Evolutionary conservation across 1,140 invertebrate genomes (phyloP), one percentile per base, ranked within the genome.

Genomic region (Lepidotrigona ventralis): DNA sequence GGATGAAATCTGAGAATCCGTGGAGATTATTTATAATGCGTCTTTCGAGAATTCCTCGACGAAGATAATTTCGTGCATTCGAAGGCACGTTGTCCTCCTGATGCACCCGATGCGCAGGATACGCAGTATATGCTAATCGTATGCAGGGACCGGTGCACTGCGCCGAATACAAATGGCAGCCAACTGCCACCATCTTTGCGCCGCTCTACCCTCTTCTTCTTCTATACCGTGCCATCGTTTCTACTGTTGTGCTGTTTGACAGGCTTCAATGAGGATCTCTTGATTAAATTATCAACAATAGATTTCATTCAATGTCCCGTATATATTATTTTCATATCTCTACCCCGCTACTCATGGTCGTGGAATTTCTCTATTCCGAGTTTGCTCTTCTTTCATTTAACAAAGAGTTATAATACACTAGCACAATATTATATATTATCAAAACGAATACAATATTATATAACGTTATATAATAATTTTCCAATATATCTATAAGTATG

Each of bases 101-200:
- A 86, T 86, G 73, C 69, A 86, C 79, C 29, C 86, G 60, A 85
- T 85, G 81, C 75, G 81, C 79, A 88, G 84, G 78, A 88, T 88
- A 89, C 68, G 79, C 79, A 69, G 51, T 83, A 88, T 83, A 88
- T 88, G 86, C 85, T 86, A 88, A 89, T 88, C 53, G 72, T 68
- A 86, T 89, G 84, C 86, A 64, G 78, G 85, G 70, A 21, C 46
- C 53, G 19, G 53, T 8, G 51, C 17, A 2, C 14, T 74, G 84
- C 39, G 46, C 29, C 71, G 86, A 89, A 89, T 88, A 79, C 74
- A 86, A 75, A 89, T 89, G 73, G 66, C 68, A 21, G n/a, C 74
- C 66, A 87, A 53, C 53, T 74, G 66, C 69, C 74, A 46, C 79
- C 80, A 85, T 78, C 53, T 88, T 83, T 81, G 76, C 33, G 3